A percentile compares a stretch with the other conserved stretches of the same genome.
phyloP scores from a whole-genome alignment of 1,140 invertebrate genomes.

The Formica selysi region DNA sequence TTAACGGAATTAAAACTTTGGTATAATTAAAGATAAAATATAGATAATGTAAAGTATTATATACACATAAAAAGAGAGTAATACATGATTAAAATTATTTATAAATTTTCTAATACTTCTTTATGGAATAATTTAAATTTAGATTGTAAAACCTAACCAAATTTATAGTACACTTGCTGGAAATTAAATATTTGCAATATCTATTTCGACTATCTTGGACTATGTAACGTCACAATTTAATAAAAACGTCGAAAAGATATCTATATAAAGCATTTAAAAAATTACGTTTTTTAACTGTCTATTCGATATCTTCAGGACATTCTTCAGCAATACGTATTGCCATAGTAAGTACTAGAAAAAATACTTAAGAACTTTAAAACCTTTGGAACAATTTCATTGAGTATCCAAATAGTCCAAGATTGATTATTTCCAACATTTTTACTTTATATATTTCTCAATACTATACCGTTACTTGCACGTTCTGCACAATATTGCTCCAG shows the following conservation, averaged over 20 bases:
- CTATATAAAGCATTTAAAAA: not conserved
- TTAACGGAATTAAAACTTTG: not conserved
- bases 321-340: not conserved
- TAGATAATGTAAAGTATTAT: slow-evolving; percentile 2
- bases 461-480: slow-evolving; percentile 93
- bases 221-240: slow-evolving; percentile 33
- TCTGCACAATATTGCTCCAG: slow-evolving; percentile 94
- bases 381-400: not conserved
- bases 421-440: slow-evolving; percentile 26
- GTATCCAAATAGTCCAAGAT: not conserved
- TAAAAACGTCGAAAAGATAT: slow-evolving; percentile 13
- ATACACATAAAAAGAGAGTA: not conserved
- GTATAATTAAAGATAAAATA: not conserved
- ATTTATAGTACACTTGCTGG: not conserved
- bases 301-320: slow-evolving; percentile 22
- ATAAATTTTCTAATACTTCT: slow-evolving; percentile 1
- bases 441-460: slow-evolving; percentile 23
- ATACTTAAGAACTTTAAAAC: not conserved
- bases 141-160: not conserved
- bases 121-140: not conserved
- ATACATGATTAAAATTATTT: slow-evolving; percentile 21
- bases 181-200: slow-evolving; percentile 6
- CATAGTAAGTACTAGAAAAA: not conserved
- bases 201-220: slow-evolving; percentile 6
- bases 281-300: not conserved